Evolutionary conservation across 2,888 invertebrate species (phyloP).

Genomic region (Cantharis rufa): DNA sequence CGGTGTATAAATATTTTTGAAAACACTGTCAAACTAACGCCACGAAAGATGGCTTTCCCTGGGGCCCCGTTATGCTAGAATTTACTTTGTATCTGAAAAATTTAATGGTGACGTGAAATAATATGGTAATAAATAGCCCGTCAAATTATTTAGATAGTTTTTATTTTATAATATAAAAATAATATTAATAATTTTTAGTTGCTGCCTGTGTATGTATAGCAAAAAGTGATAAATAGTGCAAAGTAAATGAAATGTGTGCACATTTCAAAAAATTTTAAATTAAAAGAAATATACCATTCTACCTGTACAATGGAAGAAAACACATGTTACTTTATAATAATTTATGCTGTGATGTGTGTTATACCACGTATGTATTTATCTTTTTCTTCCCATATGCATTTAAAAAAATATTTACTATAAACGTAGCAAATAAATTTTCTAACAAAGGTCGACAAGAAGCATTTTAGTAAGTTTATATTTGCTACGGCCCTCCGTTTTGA

Average conservation of each 20-base stretch:
- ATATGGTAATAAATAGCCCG: no score
- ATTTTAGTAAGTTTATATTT: slow-evolving; percentile 23
- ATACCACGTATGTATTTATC: not conserved
- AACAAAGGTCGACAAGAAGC: slow-evolving; percentile 22
- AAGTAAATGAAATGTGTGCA: not conserved
- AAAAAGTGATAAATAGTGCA: not conserved
- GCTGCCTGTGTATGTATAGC: not conserved
- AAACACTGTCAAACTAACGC: not conserved
- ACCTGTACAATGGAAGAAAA: not conserved
- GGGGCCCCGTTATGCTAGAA: not conserved
- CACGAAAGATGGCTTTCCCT: not conserved
- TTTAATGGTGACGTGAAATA: not conserved
- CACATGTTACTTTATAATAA: not conserved
- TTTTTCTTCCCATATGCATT: slow-evolving; percentile 19
- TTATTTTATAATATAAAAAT: not conserved
- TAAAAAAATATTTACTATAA: slow-evolving; percentile 19
- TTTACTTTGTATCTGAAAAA: not conserved
- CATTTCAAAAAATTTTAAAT: not conserved
- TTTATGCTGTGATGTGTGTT: not conserved
- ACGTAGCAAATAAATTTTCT: slow-evolving; percentile 13
- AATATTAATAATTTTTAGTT: not conserved
- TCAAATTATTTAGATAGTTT: not conserved
- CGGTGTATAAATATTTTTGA: not conserved
- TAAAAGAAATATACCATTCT: not conserved
- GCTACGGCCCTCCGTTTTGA: slow-evolving; percentile 9